Base-by-base conservation (phyloP, 2,888 invertebrate species). In the Mimumesa dahlbomi region DNA sequence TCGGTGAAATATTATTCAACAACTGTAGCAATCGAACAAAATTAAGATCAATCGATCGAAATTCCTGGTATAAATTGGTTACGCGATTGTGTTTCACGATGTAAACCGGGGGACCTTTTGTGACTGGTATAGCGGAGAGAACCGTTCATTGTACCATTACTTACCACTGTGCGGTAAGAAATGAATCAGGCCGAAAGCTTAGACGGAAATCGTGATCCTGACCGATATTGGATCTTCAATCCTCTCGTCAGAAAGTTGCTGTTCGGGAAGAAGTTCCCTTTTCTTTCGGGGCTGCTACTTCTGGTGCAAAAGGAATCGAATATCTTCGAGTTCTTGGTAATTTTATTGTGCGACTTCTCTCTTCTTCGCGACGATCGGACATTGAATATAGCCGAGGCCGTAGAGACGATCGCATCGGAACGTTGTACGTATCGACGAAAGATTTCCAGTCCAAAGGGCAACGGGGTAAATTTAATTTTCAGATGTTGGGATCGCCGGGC, bases 401-500 rank as follows among this genome's bases (percentile, higher is more conserved):
- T 40, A 38, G 34, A 22, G 29, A 21, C 18, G 36, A 38, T 53
- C 21, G 50, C 25, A 16, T 38, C 19, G 46, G 34, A 36, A 56
- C 38, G 50, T 36, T 38, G 31, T 43, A 53, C 45, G 59, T 52
- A 73, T 43, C 25, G 48, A 2, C 34, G 43, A n/a, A 45, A 34
- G 58, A 53, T 53, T 69, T 72, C 42, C 42, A 54, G 46, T 46
- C 19, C 22, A 52, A 50, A 56, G 62, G 19, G 62, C 66, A 71
- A 71, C 31, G 13, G 54, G 62, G 56, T 42, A 63, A 77, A 58
- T 61, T 78, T 74, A 61, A 73, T 73, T 72, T 61, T 64, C 52
- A 40, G 61, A 73, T 56, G 45, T 53, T 52, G 36, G 40, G 19
- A 18, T 63, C 16, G 22, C 11, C 31, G 16, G 52, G 31, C 22